Percentiles rank a stretch among this genome's conserved stretches.
phyloP scores from a whole-genome alignment of 2,888 invertebrate genomes.

The Yponomeuta malinellus region DNA sequence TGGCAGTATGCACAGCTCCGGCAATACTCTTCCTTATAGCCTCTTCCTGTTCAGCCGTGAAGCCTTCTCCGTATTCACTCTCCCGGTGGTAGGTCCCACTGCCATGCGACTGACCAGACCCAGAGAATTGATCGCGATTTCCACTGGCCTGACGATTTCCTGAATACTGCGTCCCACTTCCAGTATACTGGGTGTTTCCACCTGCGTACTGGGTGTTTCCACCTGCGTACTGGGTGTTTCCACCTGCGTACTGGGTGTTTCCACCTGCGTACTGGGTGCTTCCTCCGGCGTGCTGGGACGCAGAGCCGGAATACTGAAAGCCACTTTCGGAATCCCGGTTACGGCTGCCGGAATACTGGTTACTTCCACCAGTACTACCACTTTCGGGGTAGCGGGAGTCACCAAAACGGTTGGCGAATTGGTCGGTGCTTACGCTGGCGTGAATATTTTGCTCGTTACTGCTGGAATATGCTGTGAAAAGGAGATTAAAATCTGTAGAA shows the following conservation, averaged over 20 bases:
- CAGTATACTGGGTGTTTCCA: slow-evolving; percentile 15
- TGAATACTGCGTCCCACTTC: background rate
- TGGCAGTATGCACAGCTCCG: slow-evolving; percentile 26
- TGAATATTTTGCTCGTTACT: background rate
- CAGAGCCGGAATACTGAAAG: background rate
- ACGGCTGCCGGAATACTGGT: background rate
- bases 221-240: background rate
- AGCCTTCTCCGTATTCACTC: slow-evolving; percentile 30
- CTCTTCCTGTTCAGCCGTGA: slow-evolving; percentile 50
- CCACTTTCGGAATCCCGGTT: background rate
- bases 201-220: too few relatives aligned
- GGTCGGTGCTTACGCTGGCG: background rate
- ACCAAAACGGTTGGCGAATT: background rate
- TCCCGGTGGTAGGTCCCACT: slow-evolving; percentile 14
- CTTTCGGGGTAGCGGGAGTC: background rate
- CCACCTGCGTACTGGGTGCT: background rate
- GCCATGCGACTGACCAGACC: slow-evolving; percentile 26
- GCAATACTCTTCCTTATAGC: slow-evolving; percentile 43
- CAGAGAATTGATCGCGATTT: slow-evolving; percentile 22
- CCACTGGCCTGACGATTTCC: background rate
- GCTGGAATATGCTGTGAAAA: background rate
- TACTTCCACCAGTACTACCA: background rate
- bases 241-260: background rate
- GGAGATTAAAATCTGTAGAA: background rate
- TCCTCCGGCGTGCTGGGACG: background rate